Evolutionary conservation across 2,113 vertebrate genomes (phyloP), one percentile per base, ranked within the genome.

Genomic region (Corythornis vintsioides): DNA sequence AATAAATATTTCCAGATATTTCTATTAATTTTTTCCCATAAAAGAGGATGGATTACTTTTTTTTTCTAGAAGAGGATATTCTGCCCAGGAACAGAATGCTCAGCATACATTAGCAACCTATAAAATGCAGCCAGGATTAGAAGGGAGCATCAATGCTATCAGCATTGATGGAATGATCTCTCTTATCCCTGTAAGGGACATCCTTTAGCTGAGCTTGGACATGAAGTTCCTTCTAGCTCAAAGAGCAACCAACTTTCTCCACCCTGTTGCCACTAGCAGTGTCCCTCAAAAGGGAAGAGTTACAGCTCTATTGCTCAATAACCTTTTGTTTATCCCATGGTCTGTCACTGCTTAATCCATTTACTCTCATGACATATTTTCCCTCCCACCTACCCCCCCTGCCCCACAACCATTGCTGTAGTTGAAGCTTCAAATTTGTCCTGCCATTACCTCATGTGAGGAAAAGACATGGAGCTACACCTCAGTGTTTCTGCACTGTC

Each of bases 351-450:
- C 47, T 28, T 38, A 53, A 70, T 70, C 70, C 33, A 4, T 35
- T 33, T 0, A 0, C 29, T 40, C 33, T 53, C 9, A 16, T 0
- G n/a, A 35, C 13, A 21, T 83, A 48, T 15, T 40, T 64, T 19
- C 16, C 28, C 6, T 1, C 29, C 4, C 14, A 11, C 16, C 12
- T 4, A 3, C 5, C 2, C 18, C 19, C 28, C 38, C 38, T 38
- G 38, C 38, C 38, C 38, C 38, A 38, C 38, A 38, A 38, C 38
- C 28, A 0, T 18, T 22, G 20, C 26, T 57, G 21, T n/a, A 7
- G 52, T 18, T 29, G 66, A 63, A 63, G 45, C 33, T 60, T 74
- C 19, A 16, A 4, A 45, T 65, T 65, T 52, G 19, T 76, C 69
- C 40, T 28, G 24, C 48, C 10, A 6, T 55, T 18, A 7, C 26